Percentiles rank a stretch among this genome's conserved stretches.
phyloP scores from a whole-genome alignment of 2,888 invertebrate species.

The Eilema sororculum region DNA sequence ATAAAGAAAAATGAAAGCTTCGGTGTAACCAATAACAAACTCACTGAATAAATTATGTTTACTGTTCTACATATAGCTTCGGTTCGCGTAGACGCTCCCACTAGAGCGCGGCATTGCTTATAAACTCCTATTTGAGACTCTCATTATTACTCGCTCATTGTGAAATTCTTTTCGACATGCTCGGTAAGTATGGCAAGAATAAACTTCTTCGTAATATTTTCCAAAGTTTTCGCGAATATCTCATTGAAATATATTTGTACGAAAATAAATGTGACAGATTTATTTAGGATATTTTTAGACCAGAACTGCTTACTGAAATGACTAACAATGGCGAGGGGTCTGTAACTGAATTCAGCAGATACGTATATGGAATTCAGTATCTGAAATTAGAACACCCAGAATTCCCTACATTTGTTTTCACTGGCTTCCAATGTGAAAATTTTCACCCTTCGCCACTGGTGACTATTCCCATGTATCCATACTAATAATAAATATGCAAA shows the following conservation, averaged over 20 bases:
- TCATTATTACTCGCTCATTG: slow-evolving; percentile 8
- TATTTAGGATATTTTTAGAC: background rate
- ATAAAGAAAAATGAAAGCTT: slow-evolving; percentile 50
- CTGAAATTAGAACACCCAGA: too few relatives aligned
- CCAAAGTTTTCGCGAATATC: background rate
- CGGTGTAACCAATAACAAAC: slow-evolving; percentile 43
- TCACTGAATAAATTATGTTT: slow-evolving; percentile 46
- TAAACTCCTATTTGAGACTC: slow-evolving; percentile 14
- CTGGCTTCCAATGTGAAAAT: too few relatives aligned
- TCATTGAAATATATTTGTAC: background rate
- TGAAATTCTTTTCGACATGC: slow-evolving; percentile 4
- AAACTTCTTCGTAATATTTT: background rate
- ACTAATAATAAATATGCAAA: too few relatives aligned
- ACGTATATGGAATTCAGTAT: too few relatives aligned
- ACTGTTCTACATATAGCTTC: slow-evolving; percentile 41
- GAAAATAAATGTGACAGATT: background rate
- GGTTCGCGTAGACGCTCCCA: slow-evolving; percentile 29
- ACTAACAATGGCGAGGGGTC: too few relatives aligned
- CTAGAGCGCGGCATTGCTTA: slow-evolving; percentile 14
- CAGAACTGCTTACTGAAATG: too few relatives aligned
- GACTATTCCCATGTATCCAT: too few relatives aligned
- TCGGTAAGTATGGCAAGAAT: background rate
- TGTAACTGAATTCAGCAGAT: too few relatives aligned
- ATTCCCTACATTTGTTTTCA: too few relatives aligned
- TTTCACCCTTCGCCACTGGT: too few relatives aligned